phyloP scores from a whole-genome alignment of 1,140 invertebrate genomes.

The Portunus trituberculatus region DNA sequence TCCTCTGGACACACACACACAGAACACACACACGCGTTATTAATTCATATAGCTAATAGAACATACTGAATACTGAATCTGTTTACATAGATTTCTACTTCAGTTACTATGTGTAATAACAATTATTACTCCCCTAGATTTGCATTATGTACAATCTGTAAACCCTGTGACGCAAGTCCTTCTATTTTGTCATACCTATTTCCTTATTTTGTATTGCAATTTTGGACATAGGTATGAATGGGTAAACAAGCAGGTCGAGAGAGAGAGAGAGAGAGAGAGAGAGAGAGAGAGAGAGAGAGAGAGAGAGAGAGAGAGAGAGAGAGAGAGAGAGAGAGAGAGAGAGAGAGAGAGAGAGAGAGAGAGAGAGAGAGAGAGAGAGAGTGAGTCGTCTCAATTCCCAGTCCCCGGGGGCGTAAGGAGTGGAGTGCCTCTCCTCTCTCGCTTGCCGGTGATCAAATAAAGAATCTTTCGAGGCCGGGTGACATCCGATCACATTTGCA shows the following conservation, averaged over 20 bases:
- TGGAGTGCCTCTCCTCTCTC: background rate
- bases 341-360: background rate
- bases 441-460: background rate
- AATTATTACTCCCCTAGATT: too few relatives aligned
- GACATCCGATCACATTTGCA: constrained; percentile 1
- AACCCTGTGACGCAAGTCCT: too few relatives aligned
- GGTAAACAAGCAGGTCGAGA: background rate
- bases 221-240: background rate
- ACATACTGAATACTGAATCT: too few relatives aligned
- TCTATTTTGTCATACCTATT: too few relatives aligned
- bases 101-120: too few relatives aligned
- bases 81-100: too few relatives aligned
- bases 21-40: too few relatives aligned
- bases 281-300: background rate
- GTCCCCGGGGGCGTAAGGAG: background rate
- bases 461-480: background rate
- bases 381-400: background rate
- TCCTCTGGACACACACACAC: too few relatives aligned
- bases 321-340: background rate
- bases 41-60: too few relatives aligned
- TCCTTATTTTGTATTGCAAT: too few relatives aligned
- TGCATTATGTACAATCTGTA: too few relatives aligned
- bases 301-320: background rate
- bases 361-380: background rate
- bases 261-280: background rate